phyloP scores from a whole-genome alignment of 2,888 invertebrate genomes.

The Ophraella communa region DNA sequence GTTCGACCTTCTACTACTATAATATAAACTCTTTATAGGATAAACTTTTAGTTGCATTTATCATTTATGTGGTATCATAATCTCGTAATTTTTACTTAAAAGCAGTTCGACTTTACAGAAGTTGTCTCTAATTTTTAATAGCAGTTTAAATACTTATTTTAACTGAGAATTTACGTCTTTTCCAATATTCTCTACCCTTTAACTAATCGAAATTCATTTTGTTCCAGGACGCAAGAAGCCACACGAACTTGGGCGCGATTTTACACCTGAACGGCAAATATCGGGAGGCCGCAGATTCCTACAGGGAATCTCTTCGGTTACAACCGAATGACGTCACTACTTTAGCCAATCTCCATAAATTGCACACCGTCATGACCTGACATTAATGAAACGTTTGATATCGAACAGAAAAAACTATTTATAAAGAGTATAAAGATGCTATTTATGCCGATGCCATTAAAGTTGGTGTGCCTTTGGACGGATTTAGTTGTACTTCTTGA shows the following conservation, averaged over 20 bases:
- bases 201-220: constrained; percentile 29
- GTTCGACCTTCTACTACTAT: no score
- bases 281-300: constrained; percentile 84
- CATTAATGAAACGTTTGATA: constrained; percentile 42
- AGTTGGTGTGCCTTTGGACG: constrained; percentile 38
- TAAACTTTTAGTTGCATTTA: no score
- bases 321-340: constrained; percentile 91
- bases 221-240: constrained; percentile 82
- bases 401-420: constrained; percentile 6
- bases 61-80: no score
- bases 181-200: neutral
- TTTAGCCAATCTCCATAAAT: constrained; percentile 84
- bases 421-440: constrained; percentile 25
- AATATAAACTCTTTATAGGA: no score
- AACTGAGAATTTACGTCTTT: neutral
- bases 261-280: constrained; percentile 92
- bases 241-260: constrained; percentile 95
- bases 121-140: neutral
- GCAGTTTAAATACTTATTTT: neutral
- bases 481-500: no score
- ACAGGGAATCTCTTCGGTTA: constrained; percentile 82
- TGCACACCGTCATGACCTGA: constrained; percentile 66
- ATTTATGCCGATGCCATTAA: constrained; percentile 31
- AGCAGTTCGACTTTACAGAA: no score
- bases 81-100: no score